Evolutionary conservation across 2,888 invertebrate species (phyloP), one percentile per base, ranked within the genome.

Genomic region (Odontothrips loti): DNA sequence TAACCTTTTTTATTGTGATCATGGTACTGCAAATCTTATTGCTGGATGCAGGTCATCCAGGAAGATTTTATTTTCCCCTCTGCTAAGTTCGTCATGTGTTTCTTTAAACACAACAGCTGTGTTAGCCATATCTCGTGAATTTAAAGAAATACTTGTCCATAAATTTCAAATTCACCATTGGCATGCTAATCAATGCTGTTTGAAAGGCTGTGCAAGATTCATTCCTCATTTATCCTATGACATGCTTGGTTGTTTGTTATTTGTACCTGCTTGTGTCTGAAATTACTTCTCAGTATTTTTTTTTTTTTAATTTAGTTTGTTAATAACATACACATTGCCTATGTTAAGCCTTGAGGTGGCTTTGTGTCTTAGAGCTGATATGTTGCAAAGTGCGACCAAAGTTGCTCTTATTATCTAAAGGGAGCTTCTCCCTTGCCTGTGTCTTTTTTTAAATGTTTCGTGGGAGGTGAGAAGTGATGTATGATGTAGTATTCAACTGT

Each of bases 201-300:
- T 58, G 58, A 58, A 75, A 75, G 68, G 68, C 68, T 75, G 68
- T 75, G 68, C 27, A 27, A 27, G 27, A 75, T 27, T 23, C 68
- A 75, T 75, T 75, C 68, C 68, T 27, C 23, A 27, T 12, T 27
- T 23, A 68, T 12, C 27, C 9, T 23, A 27, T 27, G 12, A 27
- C 27, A 75, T 27, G 68, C 68, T 12, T 11, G 4, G 23, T 75
- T 75, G 68, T 75, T 58, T 6, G 58, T 68, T 75, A 27, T 75
- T 75, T 75, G 68, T 75, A 75, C 68, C 68, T 75, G 68, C 68
- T 75, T 27, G 9, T 75, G 27, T 75, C 27, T 27, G 68, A 27
- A 75, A 27, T 75, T 58, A 17, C 11, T 75, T 75, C 27, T 75
- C 68, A 75, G 68, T 75, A 75, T 75, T 75, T 75, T 8, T 23